phyloP scores from a whole-genome alignment of 2,888 invertebrate species.

The Drosophila putrida region DNA sequence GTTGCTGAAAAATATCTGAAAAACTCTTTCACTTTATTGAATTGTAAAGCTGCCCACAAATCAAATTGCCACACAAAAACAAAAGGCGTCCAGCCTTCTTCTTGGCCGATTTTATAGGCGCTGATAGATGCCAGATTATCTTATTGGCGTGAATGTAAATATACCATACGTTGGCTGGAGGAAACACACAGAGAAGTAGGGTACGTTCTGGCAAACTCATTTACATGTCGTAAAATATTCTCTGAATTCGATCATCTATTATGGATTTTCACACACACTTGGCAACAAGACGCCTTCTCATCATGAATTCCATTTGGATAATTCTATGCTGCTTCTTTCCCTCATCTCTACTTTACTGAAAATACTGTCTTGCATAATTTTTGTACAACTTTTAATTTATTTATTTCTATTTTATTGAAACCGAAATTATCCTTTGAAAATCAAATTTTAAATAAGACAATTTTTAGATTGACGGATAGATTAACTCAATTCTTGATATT shows the following conservation, averaged over 20 bases:
- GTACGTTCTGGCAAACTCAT: slow-evolving; percentile 37
- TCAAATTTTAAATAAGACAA: not conserved
- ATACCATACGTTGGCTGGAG: slow-evolving; percentile 28
- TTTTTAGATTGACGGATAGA: not conserved
- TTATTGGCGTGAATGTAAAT: slow-evolving; percentile 69
- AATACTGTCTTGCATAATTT: too few relatives aligned
- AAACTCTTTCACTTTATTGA: slow-evolving; percentile 51
- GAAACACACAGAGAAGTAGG: not conserved
- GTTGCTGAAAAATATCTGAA: slow-evolving; percentile 14
- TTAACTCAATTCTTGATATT: not conserved
- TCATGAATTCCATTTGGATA: not conserved
- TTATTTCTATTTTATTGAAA: not conserved
- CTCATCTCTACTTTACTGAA: not conserved
- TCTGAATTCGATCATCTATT: slow-evolving; percentile 43
- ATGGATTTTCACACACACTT: slow-evolving; percentile 33
- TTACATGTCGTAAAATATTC: slow-evolving; percentile 64
- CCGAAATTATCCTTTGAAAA: not conserved
- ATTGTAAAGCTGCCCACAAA: slow-evolving; percentile 60
- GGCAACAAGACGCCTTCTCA: slow-evolving; percentile 12
- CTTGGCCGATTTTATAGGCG: slow-evolving; percentile 64
- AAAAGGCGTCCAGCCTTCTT: slow-evolving; percentile 38
- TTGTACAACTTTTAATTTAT: not conserved
- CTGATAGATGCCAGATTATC: slow-evolving; percentile 78
- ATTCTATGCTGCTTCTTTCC: not conserved
- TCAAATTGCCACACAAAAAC: slow-evolving; percentile 41